phyloP scores from a whole-genome alignment of 2,888 invertebrate species.

The Crioceris asparagi region DNA sequence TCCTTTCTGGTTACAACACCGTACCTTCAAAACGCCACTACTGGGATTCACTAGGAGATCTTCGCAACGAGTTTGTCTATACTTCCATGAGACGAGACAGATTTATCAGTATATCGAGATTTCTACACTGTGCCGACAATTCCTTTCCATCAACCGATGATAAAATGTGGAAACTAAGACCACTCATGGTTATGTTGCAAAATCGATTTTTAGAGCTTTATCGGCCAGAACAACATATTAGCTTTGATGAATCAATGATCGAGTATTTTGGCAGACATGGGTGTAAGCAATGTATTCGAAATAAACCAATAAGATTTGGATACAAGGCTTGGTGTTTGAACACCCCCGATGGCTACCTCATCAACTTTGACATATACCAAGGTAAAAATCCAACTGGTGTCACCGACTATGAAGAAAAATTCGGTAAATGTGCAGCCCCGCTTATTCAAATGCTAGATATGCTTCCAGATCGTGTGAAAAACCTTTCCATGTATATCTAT shows the following conservation, averaged over 20 bases:
- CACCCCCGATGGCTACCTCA: slow-evolving; percentile 7
- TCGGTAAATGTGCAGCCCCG: slow-evolving; percentile 9
- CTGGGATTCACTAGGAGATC: slow-evolving; percentile 8
- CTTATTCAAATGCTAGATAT: slow-evolving; percentile 5
- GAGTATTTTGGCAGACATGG: slow-evolving; percentile 9
- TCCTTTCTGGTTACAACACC: slow-evolving; percentile 1
- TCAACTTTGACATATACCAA: slow-evolving; percentile 14
- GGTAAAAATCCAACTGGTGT: slow-evolving; percentile 9
- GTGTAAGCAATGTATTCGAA: slow-evolving; percentile 14
- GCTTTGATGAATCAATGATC: slow-evolving; percentile 9
- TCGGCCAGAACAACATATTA: slow-evolving; percentile 7
- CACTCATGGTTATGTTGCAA: slow-evolving; percentile 5
- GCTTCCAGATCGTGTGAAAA: slow-evolving; percentile 2
- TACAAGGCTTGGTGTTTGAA: slow-evolving; percentile 10
- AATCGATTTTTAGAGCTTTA: slow-evolving; percentile 5
- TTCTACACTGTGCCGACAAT: slow-evolving; percentile 11
- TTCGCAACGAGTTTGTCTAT: slow-evolving; percentile 11
- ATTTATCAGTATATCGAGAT: slow-evolving; percentile 9
- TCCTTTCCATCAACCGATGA: slow-evolving; percentile 2
- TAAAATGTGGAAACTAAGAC: slow-evolving; percentile 8
- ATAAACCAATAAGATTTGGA: slow-evolving; percentile 12
- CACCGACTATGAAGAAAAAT: slow-evolving; percentile 1
- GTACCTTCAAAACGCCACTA: slow-evolving; percentile 5
- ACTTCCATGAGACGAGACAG: slow-evolving; percentile 12
- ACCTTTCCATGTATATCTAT: slow-evolving; percentile 8